Evolutionary conservation across 2,888 invertebrate species (phyloP), one percentile per base, ranked within the genome.

Genomic region (Pachycephus smyrnensis): DNA sequence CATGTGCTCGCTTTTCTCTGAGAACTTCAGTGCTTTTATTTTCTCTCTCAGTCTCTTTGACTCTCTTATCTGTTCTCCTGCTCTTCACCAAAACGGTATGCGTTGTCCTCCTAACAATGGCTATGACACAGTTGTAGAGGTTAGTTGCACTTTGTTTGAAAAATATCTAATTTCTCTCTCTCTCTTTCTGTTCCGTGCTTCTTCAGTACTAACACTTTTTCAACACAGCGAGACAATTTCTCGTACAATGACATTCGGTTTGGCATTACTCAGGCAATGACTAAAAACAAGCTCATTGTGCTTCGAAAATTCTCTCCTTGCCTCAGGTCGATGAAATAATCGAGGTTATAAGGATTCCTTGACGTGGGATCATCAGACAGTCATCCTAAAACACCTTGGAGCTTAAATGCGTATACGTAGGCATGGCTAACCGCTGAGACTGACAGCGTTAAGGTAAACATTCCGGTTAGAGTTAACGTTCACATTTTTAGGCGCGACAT

Each of bases 401-500:
- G 9, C 9, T 55, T 71, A 31, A 32, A 71, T 33, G 12, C 71
- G 71, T 71, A 71, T 23, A 31, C 30, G 31, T 55, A 23, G 71
- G 71, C 15, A 71, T 1, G 71, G 31, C 12, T 71, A 71, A 71
- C 71, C 31, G 71, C 31, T 71, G 71, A 31, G 31, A 1, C 31
- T 71, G 71, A 71, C 31, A 71, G 71, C 31, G 31, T 31, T 71
- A 71, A 71, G 32, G 71, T 71, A 71, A 71, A 71, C 71, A 71
- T 71, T 31, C 71, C 71, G 71, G 31, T 71, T 15, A 31, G 71
- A 71, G 71, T 71, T 31, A 71, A 71, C 71, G 71, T 71, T 71
- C 71, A 71, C 71, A 71, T 31, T 71, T 71, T 71, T 31, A 71
- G 71, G 71, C 12, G 71, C 71, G 71, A 71, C 71, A 33, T 71